Evolutionary conservation across 37 sponge, comb jelly and placozoan genomes (phyloP).

Genomic region (Halichondria panicea): DNA sequence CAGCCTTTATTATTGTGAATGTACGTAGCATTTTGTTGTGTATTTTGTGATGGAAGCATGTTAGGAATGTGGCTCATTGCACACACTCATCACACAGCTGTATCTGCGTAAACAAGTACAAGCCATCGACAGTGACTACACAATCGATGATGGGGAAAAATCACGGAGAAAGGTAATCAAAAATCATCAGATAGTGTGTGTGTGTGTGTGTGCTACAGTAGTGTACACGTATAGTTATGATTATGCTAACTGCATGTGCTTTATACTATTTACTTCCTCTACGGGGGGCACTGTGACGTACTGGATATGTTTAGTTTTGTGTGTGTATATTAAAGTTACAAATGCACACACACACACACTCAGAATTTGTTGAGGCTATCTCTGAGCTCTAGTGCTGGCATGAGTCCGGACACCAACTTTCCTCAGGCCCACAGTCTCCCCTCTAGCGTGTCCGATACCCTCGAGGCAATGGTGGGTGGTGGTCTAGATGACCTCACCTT

Average conservation of each 20-base stretch:
- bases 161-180: slow-evolving; percentile 23
- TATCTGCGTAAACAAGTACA: slow-evolving; percentile 61
- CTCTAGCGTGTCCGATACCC: slow-evolving; percentile 66
- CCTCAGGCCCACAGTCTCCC: slow-evolving; percentile 71
- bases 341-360: background rate
- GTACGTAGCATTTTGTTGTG: too few relatives aligned
- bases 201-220: background rate
- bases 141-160: slow-evolving; percentile 68
- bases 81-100: slow-evolving; percentile 15
- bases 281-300: too few relatives aligned
- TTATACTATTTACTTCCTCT: background rate
- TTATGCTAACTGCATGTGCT: background rate
- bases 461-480: slow-evolving; percentile 77
- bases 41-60: background rate
- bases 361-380: slow-evolving; percentile 58
- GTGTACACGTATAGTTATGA: too few relatives aligned
- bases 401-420: slow-evolving; percentile 49
- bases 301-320: background rate
- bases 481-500: slow-evolving; percentile 74
- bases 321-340: background rate
- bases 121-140: slow-evolving; percentile 68
- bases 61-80: background rate
- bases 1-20: too few relatives aligned
- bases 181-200: background rate
- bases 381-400: slow-evolving; percentile 31